phyloP scores from a whole-genome alignment of 2,888 invertebrate species.

The Poecilobothrus nobilitatus region DNA sequence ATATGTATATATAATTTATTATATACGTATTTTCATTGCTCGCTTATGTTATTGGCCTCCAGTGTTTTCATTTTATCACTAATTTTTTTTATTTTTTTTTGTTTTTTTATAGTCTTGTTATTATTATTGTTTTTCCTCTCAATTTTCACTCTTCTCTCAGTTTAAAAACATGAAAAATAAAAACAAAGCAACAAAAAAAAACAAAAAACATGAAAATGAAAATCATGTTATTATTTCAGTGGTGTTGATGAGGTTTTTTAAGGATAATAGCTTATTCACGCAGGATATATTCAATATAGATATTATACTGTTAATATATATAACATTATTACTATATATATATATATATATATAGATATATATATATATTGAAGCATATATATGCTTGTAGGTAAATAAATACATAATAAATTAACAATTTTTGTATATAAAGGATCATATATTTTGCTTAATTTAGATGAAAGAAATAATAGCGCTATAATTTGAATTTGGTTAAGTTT shows the following conservation, averaged over 20 bases:
- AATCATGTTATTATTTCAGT: conserved; percentile 1
- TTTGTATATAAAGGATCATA: neutral
- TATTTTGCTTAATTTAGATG: neutral
- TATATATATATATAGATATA: neutral
- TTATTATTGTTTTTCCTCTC: neutral
- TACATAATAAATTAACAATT: neutral
- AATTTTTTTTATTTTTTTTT: neutral
- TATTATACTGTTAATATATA: neutral
- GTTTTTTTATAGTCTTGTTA: no score
- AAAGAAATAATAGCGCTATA: neutral
- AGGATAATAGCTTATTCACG: conserved; percentile 6
- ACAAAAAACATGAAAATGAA: neutral
- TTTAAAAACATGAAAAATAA: neutral
- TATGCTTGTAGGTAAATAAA: neutral
- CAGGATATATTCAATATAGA: neutral
- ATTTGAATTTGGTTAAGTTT: neutral
- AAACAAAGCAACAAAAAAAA: neutral
- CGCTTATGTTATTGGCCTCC: conserved; percentile 4
- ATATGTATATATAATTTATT: neutral
- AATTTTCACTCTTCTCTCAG: neutral
- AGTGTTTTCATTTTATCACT: conserved; percentile 3
- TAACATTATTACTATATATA: neutral
- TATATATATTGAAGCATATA: neutral
- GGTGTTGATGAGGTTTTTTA: conserved; percentile 6
- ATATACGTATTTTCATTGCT: neutral